Evolutionary conservation across 2,888 invertebrate genomes (phyloP).

Genomic region (Lasius platythorax): DNA sequence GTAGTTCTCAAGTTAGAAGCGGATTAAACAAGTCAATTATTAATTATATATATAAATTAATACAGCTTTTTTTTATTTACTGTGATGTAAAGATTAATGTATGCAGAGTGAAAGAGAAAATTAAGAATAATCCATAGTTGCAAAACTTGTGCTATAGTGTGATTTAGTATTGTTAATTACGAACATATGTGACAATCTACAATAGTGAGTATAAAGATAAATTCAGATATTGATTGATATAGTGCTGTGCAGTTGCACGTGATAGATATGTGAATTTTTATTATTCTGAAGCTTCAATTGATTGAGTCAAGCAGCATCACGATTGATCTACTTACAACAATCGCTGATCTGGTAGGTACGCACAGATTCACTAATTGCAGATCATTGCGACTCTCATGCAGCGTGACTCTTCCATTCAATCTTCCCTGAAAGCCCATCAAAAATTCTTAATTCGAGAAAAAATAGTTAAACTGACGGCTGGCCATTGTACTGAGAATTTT

Average conservation of each 20-base stretch:
- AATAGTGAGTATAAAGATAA: constrained; percentile 24
- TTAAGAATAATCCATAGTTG: background rate
- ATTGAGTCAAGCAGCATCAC: constrained; percentile 38
- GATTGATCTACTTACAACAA: constrained; percentile 81
- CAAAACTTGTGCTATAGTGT: constrained; percentile 12
- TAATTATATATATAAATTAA: background rate
- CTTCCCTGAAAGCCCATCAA: constrained; percentile 83
- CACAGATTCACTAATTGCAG: constrained; percentile 83
- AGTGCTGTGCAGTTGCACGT: constrained; percentile 39
- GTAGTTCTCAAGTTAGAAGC: constrained; percentile 16
- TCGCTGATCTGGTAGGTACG: constrained; percentile 80
- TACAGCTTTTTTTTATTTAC: background rate
- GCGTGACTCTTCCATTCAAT: constrained; percentile 80
- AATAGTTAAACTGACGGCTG: background rate
- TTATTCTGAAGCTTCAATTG: constrained; percentile 31
- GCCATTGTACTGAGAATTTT: background rate
- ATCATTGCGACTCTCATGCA: constrained; percentile 80
- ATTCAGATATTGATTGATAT: background rate
- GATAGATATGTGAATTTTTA: constrained; percentile 5
- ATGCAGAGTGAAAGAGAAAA: background rate
- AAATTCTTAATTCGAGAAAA: constrained; percentile 67
- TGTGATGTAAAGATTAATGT: background rate
- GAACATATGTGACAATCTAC: constrained; percentile 8
- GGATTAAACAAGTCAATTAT: constrained; percentile 15
- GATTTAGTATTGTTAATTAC: background rate